A percentile compares a stretch with the other conserved stretches of the same genome.
These are phyloP conservation scores for Phodopus roborovskii DNA, from an alignment of 2,113 vertebrate genomes.

Conservation along the genomic window DNA sequence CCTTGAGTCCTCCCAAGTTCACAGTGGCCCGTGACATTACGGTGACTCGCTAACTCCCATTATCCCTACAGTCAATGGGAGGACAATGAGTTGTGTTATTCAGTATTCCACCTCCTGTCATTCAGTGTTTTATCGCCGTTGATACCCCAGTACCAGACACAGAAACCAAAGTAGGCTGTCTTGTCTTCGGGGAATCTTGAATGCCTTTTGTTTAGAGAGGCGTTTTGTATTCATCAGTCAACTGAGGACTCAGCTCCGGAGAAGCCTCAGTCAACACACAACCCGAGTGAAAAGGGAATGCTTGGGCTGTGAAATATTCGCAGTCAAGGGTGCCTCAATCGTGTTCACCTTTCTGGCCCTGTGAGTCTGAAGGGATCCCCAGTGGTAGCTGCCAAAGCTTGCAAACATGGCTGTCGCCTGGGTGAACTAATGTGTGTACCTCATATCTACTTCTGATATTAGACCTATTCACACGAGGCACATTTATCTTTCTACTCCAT, in stretches of 20 bases:
- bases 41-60: slow-evolving; percentile 87
- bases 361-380: slow-evolving; percentile 78
- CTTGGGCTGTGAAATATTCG: slow-evolving; percentile 92
- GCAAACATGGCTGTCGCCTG: slow-evolving; percentile 76
- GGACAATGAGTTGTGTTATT: slow-evolving; percentile 92
- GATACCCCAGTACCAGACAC: slow-evolving; percentile 90
- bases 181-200: slow-evolving; percentile 93
- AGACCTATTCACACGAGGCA: slow-evolving; percentile 75
- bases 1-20: slow-evolving; percentile 90
- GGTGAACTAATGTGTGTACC: slow-evolving; percentile 71
- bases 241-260: slow-evolving; percentile 93
- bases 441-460: slow-evolving; percentile 80
- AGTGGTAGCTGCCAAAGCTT: slow-evolving; percentile 79
- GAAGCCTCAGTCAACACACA: slow-evolving; percentile 93
- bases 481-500: slow-evolving; percentile 82
- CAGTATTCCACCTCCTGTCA: slow-evolving; percentile 89
- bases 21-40: slow-evolving; percentile 87
- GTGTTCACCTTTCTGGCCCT: slow-evolving; percentile 93
- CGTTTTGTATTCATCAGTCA: slow-evolving; percentile 96
- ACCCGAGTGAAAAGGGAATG: slow-evolving; percentile 90
- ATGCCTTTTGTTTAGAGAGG: slow-evolving; percentile 92
- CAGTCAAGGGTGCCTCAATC: slow-evolving; percentile 88
- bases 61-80: slow-evolving; percentile 91
- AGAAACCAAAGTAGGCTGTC: slow-evolving; percentile 93
- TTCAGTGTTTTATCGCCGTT: slow-evolving; percentile 91